A percentile compares a stretch with the other conserved stretches of the same genome.
Evolutionary conservation across 2,888 invertebrate species (phyloP).

Genomic region (Blera fallax): DNA sequence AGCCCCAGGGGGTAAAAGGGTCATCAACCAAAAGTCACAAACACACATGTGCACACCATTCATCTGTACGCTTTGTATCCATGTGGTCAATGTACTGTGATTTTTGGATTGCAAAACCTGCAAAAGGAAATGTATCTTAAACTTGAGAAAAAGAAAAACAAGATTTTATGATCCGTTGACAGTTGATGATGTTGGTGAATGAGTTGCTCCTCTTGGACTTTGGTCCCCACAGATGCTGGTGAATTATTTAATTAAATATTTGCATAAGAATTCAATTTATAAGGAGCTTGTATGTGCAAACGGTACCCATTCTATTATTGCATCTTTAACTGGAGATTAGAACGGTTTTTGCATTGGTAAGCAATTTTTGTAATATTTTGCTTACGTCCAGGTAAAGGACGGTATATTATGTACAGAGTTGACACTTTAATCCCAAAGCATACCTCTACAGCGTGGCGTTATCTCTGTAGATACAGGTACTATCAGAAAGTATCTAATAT

Average conservation of each 20-base stretch:
- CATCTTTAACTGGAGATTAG: not conserved
- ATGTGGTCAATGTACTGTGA: constrained; percentile 9
- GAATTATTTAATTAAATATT: not conserved
- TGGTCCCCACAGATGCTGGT: not conserved
- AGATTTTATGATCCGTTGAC: constrained; percentile 33
- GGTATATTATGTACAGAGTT: too few relatives aligned
- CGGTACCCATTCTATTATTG: not conserved
- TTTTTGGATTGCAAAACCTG: not conserved
- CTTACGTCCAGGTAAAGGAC: too few relatives aligned
- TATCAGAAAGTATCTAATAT: too few relatives aligned
- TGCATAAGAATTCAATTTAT: not conserved
- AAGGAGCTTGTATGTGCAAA: not conserved
- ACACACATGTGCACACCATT: not conserved
- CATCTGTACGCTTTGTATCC: not conserved
- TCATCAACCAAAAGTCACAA: not conserved
- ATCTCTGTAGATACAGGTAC: too few relatives aligned
- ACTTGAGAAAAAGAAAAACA: not conserved
- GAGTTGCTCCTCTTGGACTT: not conserved
- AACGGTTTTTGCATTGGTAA: not conserved
- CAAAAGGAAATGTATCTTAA: constrained; percentile 23
- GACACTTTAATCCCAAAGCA: too few relatives aligned
- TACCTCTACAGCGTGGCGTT: too few relatives aligned
- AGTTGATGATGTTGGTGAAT: not conserved
- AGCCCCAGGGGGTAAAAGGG: constrained; percentile 9
- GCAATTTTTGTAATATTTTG: too few relatives aligned